A percentile compares a stretch with the other conserved stretches of the same genome.
phyloP scores from a whole-genome alignment of 2,113 vertebrate species.

The Gallinago jamesoni region DNA sequence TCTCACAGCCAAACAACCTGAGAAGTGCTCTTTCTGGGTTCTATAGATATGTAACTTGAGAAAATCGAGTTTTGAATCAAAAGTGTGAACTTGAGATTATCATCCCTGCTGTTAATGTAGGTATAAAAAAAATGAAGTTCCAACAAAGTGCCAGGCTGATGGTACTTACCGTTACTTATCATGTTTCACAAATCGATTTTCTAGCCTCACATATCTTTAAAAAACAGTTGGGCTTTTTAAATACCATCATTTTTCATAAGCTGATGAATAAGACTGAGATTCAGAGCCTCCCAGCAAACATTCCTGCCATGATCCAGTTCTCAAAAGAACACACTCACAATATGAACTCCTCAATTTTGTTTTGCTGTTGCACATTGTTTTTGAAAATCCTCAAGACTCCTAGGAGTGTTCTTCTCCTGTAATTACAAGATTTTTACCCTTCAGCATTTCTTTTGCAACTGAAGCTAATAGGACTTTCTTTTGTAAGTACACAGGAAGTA shows the following conservation, averaged over 20 bases:
- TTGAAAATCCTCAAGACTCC: neutral
- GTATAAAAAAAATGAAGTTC: neutral
- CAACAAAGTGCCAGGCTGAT: conserved; percentile 2
- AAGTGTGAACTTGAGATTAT: neutral
- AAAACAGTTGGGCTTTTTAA: conserved; percentile 44
- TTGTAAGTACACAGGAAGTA: neutral
- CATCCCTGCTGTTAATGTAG: neutral
- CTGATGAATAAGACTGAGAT: conserved; percentile 51
- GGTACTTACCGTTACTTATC: conserved; percentile 34
- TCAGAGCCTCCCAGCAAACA: conserved; percentile 36
- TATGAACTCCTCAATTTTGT: neutral
- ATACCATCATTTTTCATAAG: conserved; percentile 60
- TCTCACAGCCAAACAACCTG: neutral
- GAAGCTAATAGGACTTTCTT: neutral
- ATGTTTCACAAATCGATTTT: conserved; percentile 67
- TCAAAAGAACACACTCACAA: conserved; percentile 27
- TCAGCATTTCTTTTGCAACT: conserved; percentile 11
- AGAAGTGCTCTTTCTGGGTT: neutral
- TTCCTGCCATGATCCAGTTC: neutral
- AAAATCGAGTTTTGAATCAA: conserved; percentile 39
- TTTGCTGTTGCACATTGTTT: conserved; percentile 11
- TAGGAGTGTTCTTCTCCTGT: neutral
- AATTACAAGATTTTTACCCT: conserved; percentile 31
- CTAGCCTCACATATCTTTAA: conserved; percentile 59
- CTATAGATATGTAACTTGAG: neutral